Percentiles rank a stretch among this genome's conserved stretches.
These are phyloP conservation scores for Pterois miles DNA, from an alignment of 2,797 vertebrate species.

Conservation along the genomic window DNA sequence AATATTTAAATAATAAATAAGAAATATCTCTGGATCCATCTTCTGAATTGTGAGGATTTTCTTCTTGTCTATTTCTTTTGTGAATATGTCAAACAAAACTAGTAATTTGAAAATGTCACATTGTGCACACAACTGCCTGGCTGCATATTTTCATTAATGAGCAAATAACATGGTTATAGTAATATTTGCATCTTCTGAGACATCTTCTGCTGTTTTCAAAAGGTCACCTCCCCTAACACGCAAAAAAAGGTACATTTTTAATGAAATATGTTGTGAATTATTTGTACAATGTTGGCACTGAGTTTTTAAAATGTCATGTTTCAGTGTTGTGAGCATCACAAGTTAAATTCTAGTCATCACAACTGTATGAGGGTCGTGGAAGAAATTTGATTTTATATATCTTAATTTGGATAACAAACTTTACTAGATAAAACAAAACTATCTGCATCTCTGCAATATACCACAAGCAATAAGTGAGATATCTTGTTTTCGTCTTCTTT, in stretches of 20 bases:
- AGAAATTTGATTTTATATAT: not conserved
- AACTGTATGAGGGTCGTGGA: not conserved
- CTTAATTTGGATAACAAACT: not conserved
- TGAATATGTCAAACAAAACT: not conserved
- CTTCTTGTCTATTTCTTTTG: not conserved
- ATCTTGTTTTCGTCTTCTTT: not conserved
- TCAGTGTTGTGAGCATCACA: not conserved
- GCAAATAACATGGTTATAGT: not conserved
- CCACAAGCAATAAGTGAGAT: not conserved
- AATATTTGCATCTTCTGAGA: not conserved
- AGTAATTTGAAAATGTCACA: not conserved
- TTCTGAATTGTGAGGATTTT: not conserved
- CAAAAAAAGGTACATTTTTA: not conserved
- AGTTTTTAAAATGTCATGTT: not conserved
- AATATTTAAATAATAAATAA: not conserved
- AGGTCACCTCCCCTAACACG: not conserved
- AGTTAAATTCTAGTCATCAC: not conserved
- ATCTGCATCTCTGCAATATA: not conserved
- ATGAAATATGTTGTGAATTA: not conserved
- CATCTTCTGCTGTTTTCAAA: not conserved
- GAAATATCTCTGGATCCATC: not conserved
- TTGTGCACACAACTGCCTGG: not conserved
- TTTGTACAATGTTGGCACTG: not conserved
- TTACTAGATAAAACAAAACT: not conserved
- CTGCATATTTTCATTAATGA: not conserved